Percentiles rank a stretch among this genome's conserved stretches.
Conservation (phyloP, 1,140 invertebrate species). For the Drosophila asahinai region DNA sequence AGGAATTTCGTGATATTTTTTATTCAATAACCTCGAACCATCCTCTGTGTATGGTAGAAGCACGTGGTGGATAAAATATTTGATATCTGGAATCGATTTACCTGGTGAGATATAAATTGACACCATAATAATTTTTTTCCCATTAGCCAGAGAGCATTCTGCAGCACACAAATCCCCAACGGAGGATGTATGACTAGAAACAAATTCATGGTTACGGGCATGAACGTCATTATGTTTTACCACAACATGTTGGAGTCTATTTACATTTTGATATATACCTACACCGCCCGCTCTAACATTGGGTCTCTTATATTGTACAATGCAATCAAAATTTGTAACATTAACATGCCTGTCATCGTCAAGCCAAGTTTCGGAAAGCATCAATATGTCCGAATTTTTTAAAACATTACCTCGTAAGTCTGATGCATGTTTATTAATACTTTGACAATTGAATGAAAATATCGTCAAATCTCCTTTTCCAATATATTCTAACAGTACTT, state of each 20-base stretch:
- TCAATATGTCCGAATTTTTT: background rate
- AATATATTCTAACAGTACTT: too few relatives aligned
- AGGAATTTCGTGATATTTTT: background rate
- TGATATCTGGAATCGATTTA: too few relatives aligned
- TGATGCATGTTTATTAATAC: constrained; percentile 2
- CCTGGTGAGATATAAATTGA: background rate
- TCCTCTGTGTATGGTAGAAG: too few relatives aligned
- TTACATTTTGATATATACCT: too few relatives aligned
- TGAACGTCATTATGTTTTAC: background rate
- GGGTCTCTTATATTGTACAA: too few relatives aligned
- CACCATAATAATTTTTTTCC: background rate
- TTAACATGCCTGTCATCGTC: too few relatives aligned
- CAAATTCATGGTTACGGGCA: background rate
- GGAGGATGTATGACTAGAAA: too few relatives aligned
- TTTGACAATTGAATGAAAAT: background rate
- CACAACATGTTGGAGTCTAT: background rate
- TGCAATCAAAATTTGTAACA: too few relatives aligned
- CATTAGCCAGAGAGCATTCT: background rate
- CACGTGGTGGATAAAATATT: too few relatives aligned
- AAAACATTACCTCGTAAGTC: constrained; percentile 1
- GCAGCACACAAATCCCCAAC: too few relatives aligned
- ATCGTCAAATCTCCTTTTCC: background rate
- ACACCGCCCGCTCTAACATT: too few relatives aligned
- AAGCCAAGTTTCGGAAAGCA: too few relatives aligned
- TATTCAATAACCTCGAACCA: background rate